A percentile compares a stretch with the other conserved stretches of the same genome.
These are phyloP conservation scores for Scaptomyza flava DNA, from an alignment of 2,888 invertebrate species.

Conservation along the genomic window DNA sequence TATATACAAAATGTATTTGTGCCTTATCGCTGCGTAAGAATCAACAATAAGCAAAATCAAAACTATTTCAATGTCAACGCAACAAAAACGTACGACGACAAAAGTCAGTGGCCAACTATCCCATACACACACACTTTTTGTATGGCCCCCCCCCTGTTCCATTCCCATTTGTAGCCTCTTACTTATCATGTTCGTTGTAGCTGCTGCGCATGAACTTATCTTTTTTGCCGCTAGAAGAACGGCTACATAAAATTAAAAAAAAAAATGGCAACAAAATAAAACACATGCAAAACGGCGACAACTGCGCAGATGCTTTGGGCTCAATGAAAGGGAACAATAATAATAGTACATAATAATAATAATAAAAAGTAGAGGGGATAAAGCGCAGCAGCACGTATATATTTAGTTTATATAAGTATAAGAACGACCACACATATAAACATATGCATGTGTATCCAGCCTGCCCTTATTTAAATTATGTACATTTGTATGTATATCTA, in stretches of 20 bases:
- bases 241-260: slow-evolving; percentile 38
- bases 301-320: slow-evolving; percentile 74
- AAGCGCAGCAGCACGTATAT: slow-evolving; percentile 57
- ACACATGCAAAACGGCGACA: slow-evolving; percentile 73
- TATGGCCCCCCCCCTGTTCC: slow-evolving; percentile 6
- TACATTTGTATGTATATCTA: neutral
- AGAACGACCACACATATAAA: slow-evolving; percentile 21
- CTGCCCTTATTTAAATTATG: slow-evolving; percentile 50
- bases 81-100: slow-evolving; percentile 33
- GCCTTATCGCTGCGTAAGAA: slow-evolving; percentile 76
- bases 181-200: slow-evolving; percentile 26
- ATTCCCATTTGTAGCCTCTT: slow-evolving; percentile 22
- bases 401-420: slow-evolving; percentile 68
- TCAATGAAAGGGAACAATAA: slow-evolving; percentile 49
- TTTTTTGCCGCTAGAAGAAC: slow-evolving; percentile 67
- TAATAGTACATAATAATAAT: slow-evolving; percentile 45
- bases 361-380: slow-evolving; percentile 38
- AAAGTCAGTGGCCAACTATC: slow-evolving; percentile 75
- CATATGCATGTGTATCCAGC: slow-evolving; percentile 26
- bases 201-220: slow-evolving; percentile 55
- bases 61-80: slow-evolving; percentile 81
- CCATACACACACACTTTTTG: slow-evolving; percentile 13
- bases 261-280: slow-evolving; percentile 65
- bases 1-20: slow-evolving; percentile 51
- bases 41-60: slow-evolving; percentile 71